phyloP scores from a whole-genome alignment of 2,113 vertebrate genomes.

The Quiscalus mexicanus region DNA sequence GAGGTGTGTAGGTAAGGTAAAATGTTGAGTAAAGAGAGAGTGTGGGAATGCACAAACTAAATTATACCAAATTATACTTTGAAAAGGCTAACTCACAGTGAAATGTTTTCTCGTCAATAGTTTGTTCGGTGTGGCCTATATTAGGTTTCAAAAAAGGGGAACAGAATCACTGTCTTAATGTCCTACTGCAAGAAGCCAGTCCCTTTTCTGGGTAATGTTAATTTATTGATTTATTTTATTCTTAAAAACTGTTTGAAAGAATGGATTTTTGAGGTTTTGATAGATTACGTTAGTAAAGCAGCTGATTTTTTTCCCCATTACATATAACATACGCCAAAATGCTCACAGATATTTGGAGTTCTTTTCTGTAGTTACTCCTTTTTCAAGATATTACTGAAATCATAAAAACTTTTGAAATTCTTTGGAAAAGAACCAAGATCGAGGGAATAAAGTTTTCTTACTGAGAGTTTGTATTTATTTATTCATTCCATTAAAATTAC shows the following conservation, averaged over 20 bases:
- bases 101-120: neutral
- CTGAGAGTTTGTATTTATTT: neutral
- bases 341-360: neutral
- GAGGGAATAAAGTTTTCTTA: neutral
- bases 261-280: neutral
- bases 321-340: neutral
- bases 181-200: neutral
- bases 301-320: neutral
- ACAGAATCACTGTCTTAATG: neutral
- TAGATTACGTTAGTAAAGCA: neutral
- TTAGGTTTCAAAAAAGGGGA: neutral
- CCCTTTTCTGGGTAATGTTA: neutral
- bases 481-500: neutral
- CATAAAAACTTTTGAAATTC: neutral
- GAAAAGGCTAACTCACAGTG: neutral
- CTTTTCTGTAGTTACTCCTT: neutral
- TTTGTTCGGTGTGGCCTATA: neutral
- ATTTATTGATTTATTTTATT: neutral
- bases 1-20: neutral
- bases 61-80: neutral
- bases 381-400: neutral
- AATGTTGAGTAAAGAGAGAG: neutral
- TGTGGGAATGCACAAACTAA: neutral
- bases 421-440: neutral
- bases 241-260: neutral